A percentile compares a stretch with the other conserved stretches of the same genome.
These are phyloP conservation scores for Indicator indicator DNA, from an alignment of 2,113 vertebrate genomes.

Conservation along the genomic window DNA sequence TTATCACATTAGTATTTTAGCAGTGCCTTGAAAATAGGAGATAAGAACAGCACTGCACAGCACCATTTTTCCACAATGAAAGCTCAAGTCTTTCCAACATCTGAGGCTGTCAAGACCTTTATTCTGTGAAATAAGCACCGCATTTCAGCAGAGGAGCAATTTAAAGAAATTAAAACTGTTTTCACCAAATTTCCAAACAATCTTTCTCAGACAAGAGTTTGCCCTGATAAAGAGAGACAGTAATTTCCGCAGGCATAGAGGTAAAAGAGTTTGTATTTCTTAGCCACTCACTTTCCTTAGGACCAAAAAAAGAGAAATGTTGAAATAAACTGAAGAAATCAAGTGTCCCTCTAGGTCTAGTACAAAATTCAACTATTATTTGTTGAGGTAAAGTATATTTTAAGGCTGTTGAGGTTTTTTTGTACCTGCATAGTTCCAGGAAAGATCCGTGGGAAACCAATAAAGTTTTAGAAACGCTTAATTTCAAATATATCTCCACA, in stretches of 20 bases:
- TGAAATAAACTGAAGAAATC: neutral
- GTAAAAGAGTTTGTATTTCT: neutral
- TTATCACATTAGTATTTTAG: neutral
- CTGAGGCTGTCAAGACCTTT: neutral
- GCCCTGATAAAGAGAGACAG: neutral
- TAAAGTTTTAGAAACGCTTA: neutral
- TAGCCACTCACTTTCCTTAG: neutral
- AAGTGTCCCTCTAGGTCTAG: neutral
- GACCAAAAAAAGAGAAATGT: neutral
- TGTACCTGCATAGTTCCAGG: neutral
- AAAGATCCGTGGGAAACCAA: neutral
- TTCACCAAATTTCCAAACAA: neutral
- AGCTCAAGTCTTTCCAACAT: neutral
- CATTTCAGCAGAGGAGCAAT: neutral
- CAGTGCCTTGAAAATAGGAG: neutral
- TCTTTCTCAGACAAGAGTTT: neutral
- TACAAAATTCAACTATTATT: neutral
- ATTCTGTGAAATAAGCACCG: neutral
- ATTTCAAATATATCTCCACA: neutral
- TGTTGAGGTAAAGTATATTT: neutral
- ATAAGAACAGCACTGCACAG: neutral
- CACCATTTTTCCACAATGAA: neutral
- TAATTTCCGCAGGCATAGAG: neutral
- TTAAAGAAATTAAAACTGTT: neutral
- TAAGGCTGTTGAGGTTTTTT: neutral